Evolutionary conservation across 2,888 invertebrate species (phyloP), one percentile per base, ranked within the genome.

Genomic region (Lathronympha strigana): DNA sequence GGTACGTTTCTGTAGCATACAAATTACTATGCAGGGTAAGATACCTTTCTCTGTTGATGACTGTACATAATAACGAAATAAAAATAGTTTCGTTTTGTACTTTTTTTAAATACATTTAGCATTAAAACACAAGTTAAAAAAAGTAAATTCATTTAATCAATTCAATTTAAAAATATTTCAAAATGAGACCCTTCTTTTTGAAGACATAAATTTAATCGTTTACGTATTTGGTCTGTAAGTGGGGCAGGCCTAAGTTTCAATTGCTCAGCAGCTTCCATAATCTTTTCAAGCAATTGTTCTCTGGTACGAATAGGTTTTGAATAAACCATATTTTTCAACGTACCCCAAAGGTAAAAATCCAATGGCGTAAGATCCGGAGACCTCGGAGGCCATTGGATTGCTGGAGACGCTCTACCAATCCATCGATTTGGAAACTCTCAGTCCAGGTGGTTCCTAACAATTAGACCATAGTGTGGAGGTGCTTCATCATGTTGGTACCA

Each of bases 401-500:
- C 38, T 43, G 43, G 43, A 43, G 17, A 43, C 19, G 9, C 43
- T 43, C n/a, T n/a, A n/a, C n/a, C n/a, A n/a, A n/a, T n/a, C n/a
- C n/a, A n/a, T n/a, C n/a, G n/a, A n/a, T n/a, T n/a, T n/a, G n/a
- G n/a, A n/a, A n/a, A n/a, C n/a, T n/a, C n/a, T n/a, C n/a, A n/a
- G n/a, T n/a, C n/a, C n/a, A n/a, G n/a, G n/a, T n/a, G n/a, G n/a
- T n/a, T n/a, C n/a, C n/a, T n/a, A n/a, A n/a, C n/a, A n/a, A 43
- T 43, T 2, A 43, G 43, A 9, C 19, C 19, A 43, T 43, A 19
- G 43, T 51, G 28, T 50, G 51, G 51, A 21, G 53, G 53, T 21
- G 53, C 53, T 53, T 36, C 33, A 36, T 53, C 53, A 36, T 53
- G 53, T 53, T 53, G 53, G 53, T 36, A 36, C 36, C 53, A 53